Evolutionary conservation across 2,113 vertebrate species (phyloP).

Genomic region (Seriola dumerili): DNA sequence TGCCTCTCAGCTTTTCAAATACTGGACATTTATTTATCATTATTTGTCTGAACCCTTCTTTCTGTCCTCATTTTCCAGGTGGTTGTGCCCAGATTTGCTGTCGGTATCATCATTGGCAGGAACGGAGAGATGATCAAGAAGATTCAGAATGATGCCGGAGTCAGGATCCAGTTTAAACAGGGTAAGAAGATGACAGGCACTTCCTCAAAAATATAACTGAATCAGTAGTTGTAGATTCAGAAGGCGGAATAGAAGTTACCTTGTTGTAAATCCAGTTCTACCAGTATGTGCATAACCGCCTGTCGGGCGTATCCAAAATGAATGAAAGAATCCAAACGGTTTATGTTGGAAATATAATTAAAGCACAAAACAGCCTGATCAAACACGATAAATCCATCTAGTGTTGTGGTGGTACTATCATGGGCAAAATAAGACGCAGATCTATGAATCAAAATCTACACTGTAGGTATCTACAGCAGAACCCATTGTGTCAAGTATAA

Average conservation of each 20-base stretch:
- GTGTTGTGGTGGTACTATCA: too few relatives aligned
- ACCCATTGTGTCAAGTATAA: too few relatives aligned
- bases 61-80: constrained; percentile 82
- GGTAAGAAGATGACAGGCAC: constrained; percentile 80
- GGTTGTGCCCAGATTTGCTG: constrained; percentile 95
- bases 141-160: constrained; percentile 97
- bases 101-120: constrained; percentile 98
- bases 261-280: neutral
- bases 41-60: neutral
- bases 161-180: constrained; percentile 99
- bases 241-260: neutral
- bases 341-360: neutral
- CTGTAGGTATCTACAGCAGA: too few relatives aligned
- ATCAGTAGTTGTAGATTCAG: neutral
- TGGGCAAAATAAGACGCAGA: too few relatives aligned
- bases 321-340: neutral
- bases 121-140: constrained; percentile 99
- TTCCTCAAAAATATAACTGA: neutral
- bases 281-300: neutral
- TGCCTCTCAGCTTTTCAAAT: neutral
- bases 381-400: too few relatives aligned
- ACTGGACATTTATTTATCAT: neutral
- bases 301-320: neutral
- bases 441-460: too few relatives aligned
- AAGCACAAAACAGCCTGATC: neutral